These are phyloP conservation scores for Actias luna DNA, from an alignment of 2,888 invertebrate genomes.

Conservation along the genomic window DNA sequence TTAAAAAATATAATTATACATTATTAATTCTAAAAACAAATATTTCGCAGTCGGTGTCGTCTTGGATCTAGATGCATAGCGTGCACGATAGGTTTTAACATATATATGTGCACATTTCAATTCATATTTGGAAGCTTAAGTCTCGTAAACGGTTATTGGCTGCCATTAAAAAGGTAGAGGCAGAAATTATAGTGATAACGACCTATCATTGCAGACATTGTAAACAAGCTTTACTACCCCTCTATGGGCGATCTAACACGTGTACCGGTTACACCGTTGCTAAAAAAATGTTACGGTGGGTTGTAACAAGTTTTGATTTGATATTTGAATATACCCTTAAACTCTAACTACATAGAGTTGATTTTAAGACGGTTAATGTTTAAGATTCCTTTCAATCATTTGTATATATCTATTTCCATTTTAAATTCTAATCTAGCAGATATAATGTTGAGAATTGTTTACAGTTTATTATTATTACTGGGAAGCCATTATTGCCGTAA, in stretches of 20 bases:
- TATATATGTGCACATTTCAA: no score
- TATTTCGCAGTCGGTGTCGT: no score
- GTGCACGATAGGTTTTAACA: not conserved
- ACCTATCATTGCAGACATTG: slow-evolving; percentile 46
- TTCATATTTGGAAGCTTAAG: not conserved
- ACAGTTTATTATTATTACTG: slow-evolving; percentile 23
- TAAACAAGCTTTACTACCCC: slow-evolving; percentile 61
- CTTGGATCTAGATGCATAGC: no score
- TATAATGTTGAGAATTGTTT: slow-evolving; percentile 22
- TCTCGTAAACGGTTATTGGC: not conserved
- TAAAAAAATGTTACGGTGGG: slow-evolving; percentile 7
- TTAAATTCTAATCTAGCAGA: fast-evolving
- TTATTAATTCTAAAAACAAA: no score
- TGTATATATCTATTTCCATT: not conserved
- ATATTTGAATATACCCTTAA: not conserved
- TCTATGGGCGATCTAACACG: slow-evolving; percentile 77
- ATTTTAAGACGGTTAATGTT: not conserved
- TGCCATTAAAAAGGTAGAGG: slow-evolving; percentile 5
- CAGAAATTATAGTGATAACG: slow-evolving; percentile 35
- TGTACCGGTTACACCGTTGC: slow-evolving; percentile 44
- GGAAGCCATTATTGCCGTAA: slow-evolving; percentile 43
- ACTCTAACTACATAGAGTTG: not conserved
- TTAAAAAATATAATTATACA: no score
- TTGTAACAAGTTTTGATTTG: not conserved
- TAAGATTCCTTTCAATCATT: not conserved